A percentile compares a stretch with the other conserved stretches of the same genome.
phyloP scores from a whole-genome alignment of 2,113 vertebrate genomes.

The Telmatochromis sp. region DNA sequence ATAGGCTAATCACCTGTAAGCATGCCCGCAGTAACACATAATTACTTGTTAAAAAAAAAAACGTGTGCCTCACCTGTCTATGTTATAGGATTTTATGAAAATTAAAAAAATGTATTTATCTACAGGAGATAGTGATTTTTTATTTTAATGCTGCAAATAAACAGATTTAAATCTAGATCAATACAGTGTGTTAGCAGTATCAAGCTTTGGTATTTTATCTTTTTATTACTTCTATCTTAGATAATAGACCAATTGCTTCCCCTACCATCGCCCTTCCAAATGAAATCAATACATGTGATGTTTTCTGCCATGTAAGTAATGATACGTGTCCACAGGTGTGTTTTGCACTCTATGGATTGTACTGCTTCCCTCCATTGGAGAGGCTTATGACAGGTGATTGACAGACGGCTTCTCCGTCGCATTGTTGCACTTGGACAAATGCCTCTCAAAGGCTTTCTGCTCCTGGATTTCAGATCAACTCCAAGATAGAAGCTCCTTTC shows the following conservation, averaged over 20 bases:
- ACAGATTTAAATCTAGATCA: background rate
- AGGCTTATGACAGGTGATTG: background rate
- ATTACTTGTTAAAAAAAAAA: background rate
- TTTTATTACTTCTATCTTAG: background rate
- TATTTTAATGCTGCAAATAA: background rate
- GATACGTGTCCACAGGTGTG: background rate
- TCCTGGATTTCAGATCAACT: background rate
- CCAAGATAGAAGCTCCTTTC: background rate
- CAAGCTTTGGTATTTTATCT: background rate
- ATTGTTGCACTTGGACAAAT: background rate
- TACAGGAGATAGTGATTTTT: background rate
- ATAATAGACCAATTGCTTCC: background rate
- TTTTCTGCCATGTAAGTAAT: background rate
- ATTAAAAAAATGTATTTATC: background rate
- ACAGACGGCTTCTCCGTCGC: accelerated
- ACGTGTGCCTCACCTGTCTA: background rate
- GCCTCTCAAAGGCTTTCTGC: background rate
- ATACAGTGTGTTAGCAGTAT: background rate
- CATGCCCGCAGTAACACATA: background rate
- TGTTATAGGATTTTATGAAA: background rate
- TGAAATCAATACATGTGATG: background rate
- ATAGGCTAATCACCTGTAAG: background rate
- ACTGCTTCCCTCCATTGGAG: background rate
- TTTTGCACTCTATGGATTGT: background rate
- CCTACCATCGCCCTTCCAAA: background rate